Percentiles rank a stretch among this genome's conserved stretches.
Conservation (phyloP, 2,113 vertebrate genomes). For the Rhizomys pruinosus region DNA sequence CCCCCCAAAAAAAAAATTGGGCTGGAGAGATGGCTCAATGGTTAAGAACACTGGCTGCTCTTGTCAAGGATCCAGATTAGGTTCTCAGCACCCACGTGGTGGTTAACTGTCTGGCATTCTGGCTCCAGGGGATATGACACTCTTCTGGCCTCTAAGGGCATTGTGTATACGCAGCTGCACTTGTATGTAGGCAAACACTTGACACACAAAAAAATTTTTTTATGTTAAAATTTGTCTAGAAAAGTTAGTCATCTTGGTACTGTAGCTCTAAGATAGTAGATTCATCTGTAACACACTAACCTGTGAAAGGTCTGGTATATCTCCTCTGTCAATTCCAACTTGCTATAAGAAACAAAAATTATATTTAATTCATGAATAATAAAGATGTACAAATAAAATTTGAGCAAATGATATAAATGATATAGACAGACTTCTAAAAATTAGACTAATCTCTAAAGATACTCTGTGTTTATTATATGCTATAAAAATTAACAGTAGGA, state of each 20-base stretch:
- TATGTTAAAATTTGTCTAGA: conserved; percentile 27
- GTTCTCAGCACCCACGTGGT: too few relatives aligned
- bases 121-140: too few relatives aligned
- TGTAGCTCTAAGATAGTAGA: neutral
- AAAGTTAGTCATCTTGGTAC: conserved; percentile 27
- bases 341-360: conserved; percentile 89
- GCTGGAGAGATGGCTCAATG: too few relatives aligned
- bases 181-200: too few relatives aligned
- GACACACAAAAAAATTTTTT: too few relatives aligned
- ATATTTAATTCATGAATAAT: conserved; percentile 52
- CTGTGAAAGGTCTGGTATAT: conserved; percentile 98
- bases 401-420: conserved; percentile 4
- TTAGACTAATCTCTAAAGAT: conserved; percentile 21
- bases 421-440: too few relatives aligned
- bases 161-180: too few relatives aligned
- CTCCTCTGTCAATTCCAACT: conserved; percentile 98
- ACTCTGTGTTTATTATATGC: neutral
- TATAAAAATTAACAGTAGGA: neutral
- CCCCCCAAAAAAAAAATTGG: too few relatives aligned
- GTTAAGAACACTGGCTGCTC: too few relatives aligned
- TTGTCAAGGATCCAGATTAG: too few relatives aligned
- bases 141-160: too few relatives aligned
- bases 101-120: too few relatives aligned
- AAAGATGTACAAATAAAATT: conserved; percentile 50
- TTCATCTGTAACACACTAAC: conserved; percentile 82